Percentiles rank a stretch among this genome's conserved stretches.
phyloP scores from a whole-genome alignment of 2,888 invertebrate genomes.

The Rhopalosiphum nymphaeae region DNA sequence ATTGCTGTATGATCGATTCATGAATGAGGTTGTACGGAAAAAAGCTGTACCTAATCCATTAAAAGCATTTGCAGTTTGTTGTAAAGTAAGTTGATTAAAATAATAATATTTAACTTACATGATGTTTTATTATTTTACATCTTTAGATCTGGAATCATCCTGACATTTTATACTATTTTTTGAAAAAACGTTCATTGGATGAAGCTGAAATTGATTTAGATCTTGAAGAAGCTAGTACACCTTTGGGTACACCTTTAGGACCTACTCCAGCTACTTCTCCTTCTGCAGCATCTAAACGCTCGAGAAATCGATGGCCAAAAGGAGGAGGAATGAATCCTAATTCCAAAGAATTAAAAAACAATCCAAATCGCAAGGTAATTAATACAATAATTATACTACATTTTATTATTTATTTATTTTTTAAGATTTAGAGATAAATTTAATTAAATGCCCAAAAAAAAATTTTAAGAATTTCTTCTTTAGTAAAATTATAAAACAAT shows the following conservation, averaged over 20 bases:
- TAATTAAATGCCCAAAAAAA: not conserved
- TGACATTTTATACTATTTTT: conserved; percentile 89
- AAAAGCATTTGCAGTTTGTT: conserved; percentile 98
- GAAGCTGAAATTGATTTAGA: conserved; percentile 79
- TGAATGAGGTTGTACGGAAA: conserved; percentile 90
- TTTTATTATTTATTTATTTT: not conserved
- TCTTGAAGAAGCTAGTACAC: conserved; percentile 82
- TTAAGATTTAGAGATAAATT: not conserved
- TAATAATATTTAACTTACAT: not conserved
- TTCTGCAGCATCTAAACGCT: conserved; percentile 68
- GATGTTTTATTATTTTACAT: conserved; percentile 40
- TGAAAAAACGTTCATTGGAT: conserved; percentile 84
- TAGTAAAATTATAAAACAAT: not conserved
- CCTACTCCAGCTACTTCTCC: conserved; percentile 67
- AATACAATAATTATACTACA: not conserved
- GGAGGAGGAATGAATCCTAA: conserved; percentile 62
- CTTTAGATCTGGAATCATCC: conserved; percentile 92
- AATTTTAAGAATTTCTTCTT: not conserved
- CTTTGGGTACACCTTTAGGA: conserved; percentile 69
- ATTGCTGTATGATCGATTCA: conserved; percentile 90
- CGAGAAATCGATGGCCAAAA: conserved; percentile 66
- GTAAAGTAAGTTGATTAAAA: conserved; percentile 77
- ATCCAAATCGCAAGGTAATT: conserved; percentile 65
- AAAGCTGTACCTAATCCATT: conserved; percentile 93
- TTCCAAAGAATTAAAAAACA: conserved; percentile 63